phyloP scores from a whole-genome alignment of 2,797 vertebrate genomes.

The Acomys russatus region DNA sequence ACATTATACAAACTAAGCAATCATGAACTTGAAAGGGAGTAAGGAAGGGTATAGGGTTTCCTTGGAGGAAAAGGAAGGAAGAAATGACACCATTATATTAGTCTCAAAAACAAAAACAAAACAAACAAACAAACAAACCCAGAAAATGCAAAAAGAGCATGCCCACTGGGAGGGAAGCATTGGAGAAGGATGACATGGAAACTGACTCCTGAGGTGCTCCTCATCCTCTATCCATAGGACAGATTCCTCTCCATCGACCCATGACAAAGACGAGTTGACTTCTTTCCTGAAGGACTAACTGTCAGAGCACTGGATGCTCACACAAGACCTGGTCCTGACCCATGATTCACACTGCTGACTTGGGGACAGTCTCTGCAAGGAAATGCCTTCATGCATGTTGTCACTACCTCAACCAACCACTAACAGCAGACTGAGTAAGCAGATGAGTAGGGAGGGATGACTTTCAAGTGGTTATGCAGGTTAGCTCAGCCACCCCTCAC shows the following conservation, averaged over 20 bases:
- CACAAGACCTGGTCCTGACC: background rate
- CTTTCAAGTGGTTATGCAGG: background rate
- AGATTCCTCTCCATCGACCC: background rate
- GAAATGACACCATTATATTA: background rate
- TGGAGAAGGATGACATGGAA: background rate
- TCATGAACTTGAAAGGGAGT: background rate
- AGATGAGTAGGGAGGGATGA: background rate
- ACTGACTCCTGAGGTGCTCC: background rate
- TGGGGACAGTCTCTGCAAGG: background rate
- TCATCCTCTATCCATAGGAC: background rate
- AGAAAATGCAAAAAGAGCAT: conserved; percentile 42
- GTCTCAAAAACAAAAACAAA: background rate
- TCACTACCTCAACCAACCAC: background rate
- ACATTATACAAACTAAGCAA: background rate
- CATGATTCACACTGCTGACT: background rate
- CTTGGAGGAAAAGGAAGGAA: background rate
- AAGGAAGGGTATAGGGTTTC: no score
- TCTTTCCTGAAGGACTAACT: background rate
- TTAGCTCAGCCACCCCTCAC: background rate
- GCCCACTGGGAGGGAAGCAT: background rate
- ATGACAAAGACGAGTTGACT: background rate
- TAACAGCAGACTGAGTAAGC: background rate
- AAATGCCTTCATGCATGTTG: background rate
- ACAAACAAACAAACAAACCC: background rate
- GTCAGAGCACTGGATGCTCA: background rate